Percentiles rank a stretch among this genome's conserved stretches.
Evolutionary conservation across 2,113 vertebrate species (phyloP).

Genomic region (Axis porcinus): DNA sequence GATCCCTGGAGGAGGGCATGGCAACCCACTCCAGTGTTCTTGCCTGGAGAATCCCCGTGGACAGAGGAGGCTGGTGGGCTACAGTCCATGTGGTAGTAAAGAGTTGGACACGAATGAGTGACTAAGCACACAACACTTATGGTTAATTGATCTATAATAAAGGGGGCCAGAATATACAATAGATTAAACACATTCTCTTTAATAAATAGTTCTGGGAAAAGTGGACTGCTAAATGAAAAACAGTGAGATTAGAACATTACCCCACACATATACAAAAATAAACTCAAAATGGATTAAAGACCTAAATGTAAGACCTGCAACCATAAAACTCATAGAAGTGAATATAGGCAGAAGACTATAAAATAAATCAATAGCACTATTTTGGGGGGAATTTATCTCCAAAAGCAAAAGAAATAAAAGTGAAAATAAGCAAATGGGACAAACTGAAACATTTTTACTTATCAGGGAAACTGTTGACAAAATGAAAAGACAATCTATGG

Average conservation of each 20-base stretch:
- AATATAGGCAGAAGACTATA: background rate
- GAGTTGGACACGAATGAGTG: fast-evolving
- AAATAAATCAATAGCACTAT: background rate
- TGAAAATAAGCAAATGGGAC: background rate
- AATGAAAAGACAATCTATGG: background rate
- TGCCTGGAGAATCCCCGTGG: background rate
- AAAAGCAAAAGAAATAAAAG: background rate
- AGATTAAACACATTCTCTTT: background rate
- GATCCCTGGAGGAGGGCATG: background rate
- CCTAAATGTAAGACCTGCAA: background rate
- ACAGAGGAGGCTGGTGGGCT: background rate
- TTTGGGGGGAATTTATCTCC: background rate
- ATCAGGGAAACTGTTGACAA: background rate
- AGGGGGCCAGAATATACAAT: background rate
- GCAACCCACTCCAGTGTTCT: background rate
- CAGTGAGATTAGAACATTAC: background rate
- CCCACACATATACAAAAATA: background rate
- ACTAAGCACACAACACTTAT: background rate
- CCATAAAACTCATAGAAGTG: background rate
- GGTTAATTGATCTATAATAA: background rate
- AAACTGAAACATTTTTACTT: background rate
- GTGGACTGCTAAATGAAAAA: background rate
- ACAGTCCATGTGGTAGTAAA: fast-evolving
- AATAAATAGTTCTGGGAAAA: background rate
- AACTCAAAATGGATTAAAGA: background rate